These are phyloP conservation scores for Heliconius ismenius DNA, from an alignment of 2,888 invertebrate genomes.

Conservation along the genomic window DNA sequence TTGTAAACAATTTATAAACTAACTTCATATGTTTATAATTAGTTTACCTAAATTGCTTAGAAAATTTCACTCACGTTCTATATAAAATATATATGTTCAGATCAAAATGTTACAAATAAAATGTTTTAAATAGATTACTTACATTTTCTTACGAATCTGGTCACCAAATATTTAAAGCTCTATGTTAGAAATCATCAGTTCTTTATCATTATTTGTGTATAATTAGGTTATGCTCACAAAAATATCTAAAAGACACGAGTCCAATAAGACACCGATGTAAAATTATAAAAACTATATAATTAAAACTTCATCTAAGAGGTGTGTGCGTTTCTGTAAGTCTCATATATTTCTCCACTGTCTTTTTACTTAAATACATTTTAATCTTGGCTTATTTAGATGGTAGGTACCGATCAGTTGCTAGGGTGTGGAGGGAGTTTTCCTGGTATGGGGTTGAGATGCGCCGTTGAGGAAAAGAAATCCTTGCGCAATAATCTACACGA, in stretches of 20 bases:
- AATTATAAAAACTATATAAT: slow-evolving; percentile 19
- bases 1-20: neutral
- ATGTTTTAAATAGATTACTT: neutral
- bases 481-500: slow-evolving; percentile 56
- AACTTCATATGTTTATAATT: neutral
- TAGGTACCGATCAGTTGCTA: slow-evolving; percentile 43
- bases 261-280: slow-evolving; percentile 41
- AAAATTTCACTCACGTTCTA: neutral
- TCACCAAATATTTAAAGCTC: slow-evolving; percentile 10
- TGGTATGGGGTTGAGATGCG: slow-evolving; percentile 53
- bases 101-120: neutral
- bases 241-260: slow-evolving; percentile 30
- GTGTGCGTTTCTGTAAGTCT: slow-evolving; percentile 29
- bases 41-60: slow-evolving; percentile 8
- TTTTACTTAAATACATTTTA: slow-evolving; percentile 33
- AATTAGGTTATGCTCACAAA: slow-evolving; percentile 16
- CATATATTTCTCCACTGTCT: slow-evolving; percentile 20
- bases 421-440: slow-evolving; percentile 48
- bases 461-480: slow-evolving; percentile 44
- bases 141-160: neutral
- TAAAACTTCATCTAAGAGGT: slow-evolving; percentile 25
- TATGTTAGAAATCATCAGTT: slow-evolving; percentile 16
- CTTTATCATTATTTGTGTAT: slow-evolving; percentile 12
- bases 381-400: slow-evolving; percentile 30
- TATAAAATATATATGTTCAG: neutral